Base-by-base conservation (phyloP, 2,888 invertebrate genomes). In the Ophion ventricosus region DNA sequence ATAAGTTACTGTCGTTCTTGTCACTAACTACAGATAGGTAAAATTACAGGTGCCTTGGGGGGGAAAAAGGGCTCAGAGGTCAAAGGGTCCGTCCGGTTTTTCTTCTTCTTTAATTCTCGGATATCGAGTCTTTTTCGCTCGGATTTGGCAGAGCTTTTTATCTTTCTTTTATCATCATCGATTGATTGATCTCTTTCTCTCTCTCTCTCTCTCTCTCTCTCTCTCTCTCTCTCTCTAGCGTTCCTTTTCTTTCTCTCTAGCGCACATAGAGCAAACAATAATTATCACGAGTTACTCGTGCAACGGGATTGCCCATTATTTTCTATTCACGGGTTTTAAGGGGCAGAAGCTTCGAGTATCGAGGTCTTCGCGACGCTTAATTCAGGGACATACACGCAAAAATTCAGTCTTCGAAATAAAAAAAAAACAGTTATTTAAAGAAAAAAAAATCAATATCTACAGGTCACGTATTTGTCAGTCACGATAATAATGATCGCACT, bases 1-100 rank as follows among this genome's bases (percentile, higher is more conserved):
- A 90, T 91, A 92, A 91, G 89, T 92, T 91, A 91, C 89, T 89
- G 91, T 90, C 89, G 90, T 91, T 80, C 91, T 90, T 90, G 90
- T 91, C 89, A 90, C 89, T 91, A 92, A 91, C 89, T 91, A 91
- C 91, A 90, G 88, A 89, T 73, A 91, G 89, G 89, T 91, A 90
- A 92, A 92, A 91, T 91, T 89, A 90, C 87, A 90, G 89, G 90
- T 90, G 89, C 89, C 89, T 88, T 87, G 86, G 88, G 77, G 89
- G 87, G 76, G 59, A 20, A 49, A 54, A 66, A 43, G 74, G 80
- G 59, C 56, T 77, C 59, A 66, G 64, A 87, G 88, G 87, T 90
- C 86, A 87, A 86, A 88, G 89, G 90, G 89, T 91, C 89, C 89
- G 90, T 90, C 89, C 82, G 80, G 82, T 84, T 85, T 56, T 84